These are phyloP conservation scores for Deroplatys truncata DNA, from an alignment of 2,888 invertebrate genomes.

Conservation along the genomic window DNA sequence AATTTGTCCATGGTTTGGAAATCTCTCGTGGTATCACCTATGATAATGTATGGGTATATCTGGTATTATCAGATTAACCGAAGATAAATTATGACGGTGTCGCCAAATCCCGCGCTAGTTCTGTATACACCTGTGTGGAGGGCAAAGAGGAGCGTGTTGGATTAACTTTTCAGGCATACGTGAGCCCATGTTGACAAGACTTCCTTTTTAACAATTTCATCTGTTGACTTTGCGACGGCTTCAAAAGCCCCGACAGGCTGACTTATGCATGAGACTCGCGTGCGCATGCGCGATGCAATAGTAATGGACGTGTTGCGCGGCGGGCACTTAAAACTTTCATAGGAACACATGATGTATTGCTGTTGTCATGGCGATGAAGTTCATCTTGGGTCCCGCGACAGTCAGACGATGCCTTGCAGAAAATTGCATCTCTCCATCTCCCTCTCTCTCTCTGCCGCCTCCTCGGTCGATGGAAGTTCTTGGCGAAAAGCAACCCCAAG, in stretches of 20 bases:
- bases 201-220: background rate
- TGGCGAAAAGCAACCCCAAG: background rate
- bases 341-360: background rate
- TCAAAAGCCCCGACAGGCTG: background rate
- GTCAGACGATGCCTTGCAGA: background rate
- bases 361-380: background rate
- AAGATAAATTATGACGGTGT: too few species aligned
- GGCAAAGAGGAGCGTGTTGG: background rate
- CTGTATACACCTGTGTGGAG: too few species aligned
- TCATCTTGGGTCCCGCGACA: background rate
- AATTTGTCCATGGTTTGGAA: too few species aligned
- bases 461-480: background rate
- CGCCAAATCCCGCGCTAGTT: too few species aligned
- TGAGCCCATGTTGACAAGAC: background rate
- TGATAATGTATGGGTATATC: too few species aligned
- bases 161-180: background rate
- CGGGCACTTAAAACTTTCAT: background rate
- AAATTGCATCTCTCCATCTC: too few species aligned
- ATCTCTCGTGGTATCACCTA: too few species aligned
- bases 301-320: background rate
- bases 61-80: too few species aligned
- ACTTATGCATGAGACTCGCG: background rate
- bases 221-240: background rate
- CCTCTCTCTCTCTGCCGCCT: too few species aligned
- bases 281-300: background rate